These are phyloP conservation scores for Nyctereutes procyonoides DNA, from an alignment of 2,113 vertebrate species.

Conservation along the genomic window DNA sequence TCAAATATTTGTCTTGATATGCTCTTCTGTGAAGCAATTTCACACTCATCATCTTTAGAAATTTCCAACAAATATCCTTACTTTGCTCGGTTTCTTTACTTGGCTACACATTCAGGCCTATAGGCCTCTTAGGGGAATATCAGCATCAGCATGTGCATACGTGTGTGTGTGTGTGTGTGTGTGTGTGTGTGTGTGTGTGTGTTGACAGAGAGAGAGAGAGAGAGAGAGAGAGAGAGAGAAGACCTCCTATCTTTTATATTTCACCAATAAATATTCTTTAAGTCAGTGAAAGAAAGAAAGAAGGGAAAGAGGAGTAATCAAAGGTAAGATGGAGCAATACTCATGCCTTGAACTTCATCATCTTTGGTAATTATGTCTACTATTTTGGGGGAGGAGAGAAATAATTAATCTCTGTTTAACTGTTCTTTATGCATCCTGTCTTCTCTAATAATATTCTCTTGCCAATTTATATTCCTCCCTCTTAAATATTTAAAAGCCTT, in stretches of 20 bases:
- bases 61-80: not conserved
- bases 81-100: not conserved
- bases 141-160: too few relatives aligned
- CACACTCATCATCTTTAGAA: not conserved
- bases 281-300: not conserved
- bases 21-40: not conserved
- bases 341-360: not conserved
- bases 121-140: not conserved
- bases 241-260: not conserved
- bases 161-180: not conserved
- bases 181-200: not conserved
- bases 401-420: slow-evolving; percentile 79
- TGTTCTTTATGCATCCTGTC: slow-evolving; percentile 78
- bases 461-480: slow-evolving; percentile 80
- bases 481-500: slow-evolving; percentile 84
- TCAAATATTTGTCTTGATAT: not conserved
- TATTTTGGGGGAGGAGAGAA: slow-evolving; percentile 60
- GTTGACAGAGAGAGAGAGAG: too few relatives aligned
- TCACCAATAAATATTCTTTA: not conserved
- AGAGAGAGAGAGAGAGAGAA: not conserved
- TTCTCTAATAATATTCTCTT: slow-evolving; percentile 76
- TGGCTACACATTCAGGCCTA: not conserved
- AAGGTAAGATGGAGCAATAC: not conserved
- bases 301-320: not conserved
- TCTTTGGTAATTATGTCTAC: slow-evolving; percentile 55